Percentiles rank a stretch among this genome's conserved stretches.
Evolutionary conservation across 2,797 vertebrate species (phyloP).

Genomic region (Mallotus villosus): DNA sequence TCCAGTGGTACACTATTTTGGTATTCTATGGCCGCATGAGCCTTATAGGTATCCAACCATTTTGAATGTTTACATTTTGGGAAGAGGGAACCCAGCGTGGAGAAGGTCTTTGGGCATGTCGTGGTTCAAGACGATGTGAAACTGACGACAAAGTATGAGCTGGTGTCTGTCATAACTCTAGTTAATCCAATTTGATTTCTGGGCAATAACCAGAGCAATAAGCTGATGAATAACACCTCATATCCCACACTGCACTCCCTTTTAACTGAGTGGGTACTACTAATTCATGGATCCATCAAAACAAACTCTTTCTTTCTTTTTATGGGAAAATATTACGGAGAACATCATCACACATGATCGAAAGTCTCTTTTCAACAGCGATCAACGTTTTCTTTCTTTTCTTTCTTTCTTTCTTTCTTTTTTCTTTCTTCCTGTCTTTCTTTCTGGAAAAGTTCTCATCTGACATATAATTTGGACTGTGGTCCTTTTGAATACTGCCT

Average conservation of each 20-base stretch:
- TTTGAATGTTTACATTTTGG: constrained; percentile 38
- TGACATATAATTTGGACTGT: constrained; percentile 65
- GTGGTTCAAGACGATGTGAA: constrained; percentile 26
- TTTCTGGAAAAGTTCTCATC: constrained; percentile 55
- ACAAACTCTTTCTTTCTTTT: constrained; percentile 11
- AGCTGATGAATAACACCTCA: no score
- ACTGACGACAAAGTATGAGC: constrained; percentile 2
- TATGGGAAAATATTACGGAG: constrained; percentile 50
- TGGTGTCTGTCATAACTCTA: no score
- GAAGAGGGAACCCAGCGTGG: constrained; percentile 11
- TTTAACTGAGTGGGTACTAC: no score
- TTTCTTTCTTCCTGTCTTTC: background rate
- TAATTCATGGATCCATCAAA: background rate
- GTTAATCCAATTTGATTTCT: no score
- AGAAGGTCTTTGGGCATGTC: constrained; percentile 9
- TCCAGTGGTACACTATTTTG: constrained; percentile 37
- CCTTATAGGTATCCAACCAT: constrained; percentile 17
- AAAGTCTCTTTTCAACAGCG: constrained; percentile 47
- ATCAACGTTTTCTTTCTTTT: constrained; percentile 42
- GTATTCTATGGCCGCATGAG: constrained; percentile 34
- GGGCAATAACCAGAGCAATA: no score
- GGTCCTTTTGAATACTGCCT: constrained; percentile 59
- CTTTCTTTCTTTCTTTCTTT: constrained; percentile 5
- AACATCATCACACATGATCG: constrained; percentile 36
- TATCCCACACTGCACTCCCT: no score